These are phyloP conservation scores for Metridium senile DNA, from an alignment of 92 coral and sea anemone species.

Conservation along the genomic window DNA sequence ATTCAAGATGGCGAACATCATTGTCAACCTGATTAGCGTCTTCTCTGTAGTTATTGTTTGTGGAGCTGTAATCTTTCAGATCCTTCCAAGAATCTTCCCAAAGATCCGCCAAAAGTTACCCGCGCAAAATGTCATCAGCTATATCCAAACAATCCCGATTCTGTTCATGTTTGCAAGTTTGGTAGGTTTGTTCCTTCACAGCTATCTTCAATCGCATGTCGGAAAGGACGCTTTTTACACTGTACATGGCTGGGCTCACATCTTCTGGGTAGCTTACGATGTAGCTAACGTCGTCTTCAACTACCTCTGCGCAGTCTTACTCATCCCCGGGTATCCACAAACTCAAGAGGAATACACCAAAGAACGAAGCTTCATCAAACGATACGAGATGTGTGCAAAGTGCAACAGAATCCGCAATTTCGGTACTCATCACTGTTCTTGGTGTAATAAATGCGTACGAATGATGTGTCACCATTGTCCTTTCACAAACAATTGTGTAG, in stretches of 20 bases:
- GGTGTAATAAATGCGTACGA: constrained; percentile 88
- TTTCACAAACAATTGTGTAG: constrained; percentile 98
- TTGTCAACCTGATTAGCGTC: constrained; percentile 47
- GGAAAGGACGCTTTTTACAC: constrained; percentile 77
- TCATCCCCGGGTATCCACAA: constrained; percentile 88
- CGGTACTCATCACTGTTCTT: constrained; percentile 96
- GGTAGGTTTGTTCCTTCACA: constrained; percentile 74
- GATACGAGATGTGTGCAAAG: constrained; percentile 71
- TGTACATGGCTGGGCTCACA: constrained; percentile 78
- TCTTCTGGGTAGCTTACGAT: constrained; percentile 54
- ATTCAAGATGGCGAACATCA: constrained; percentile 77
- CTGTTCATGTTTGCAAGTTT: constrained; percentile 75
- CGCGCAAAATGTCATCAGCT: constrained; percentile 69
- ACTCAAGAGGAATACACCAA: constrained; percentile 68
- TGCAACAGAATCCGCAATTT: constrained; percentile 76
- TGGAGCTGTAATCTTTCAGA: constrained; percentile 77
- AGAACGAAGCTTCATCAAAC: constrained; percentile 72
- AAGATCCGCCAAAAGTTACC: constrained; percentile 63
- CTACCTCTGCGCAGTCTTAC: constrained; percentile 79
- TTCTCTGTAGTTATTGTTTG: constrained; percentile 70
- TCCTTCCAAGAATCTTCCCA: constrained; percentile 87
- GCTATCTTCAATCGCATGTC: constrained; percentile 78
- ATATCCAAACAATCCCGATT: constrained; percentile 78
- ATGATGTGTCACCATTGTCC: constrained; percentile 99
- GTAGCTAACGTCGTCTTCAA: constrained; percentile 58